phyloP scores from a whole-genome alignment of 2,113 vertebrate species.

The Xenotilapia leptura region DNA sequence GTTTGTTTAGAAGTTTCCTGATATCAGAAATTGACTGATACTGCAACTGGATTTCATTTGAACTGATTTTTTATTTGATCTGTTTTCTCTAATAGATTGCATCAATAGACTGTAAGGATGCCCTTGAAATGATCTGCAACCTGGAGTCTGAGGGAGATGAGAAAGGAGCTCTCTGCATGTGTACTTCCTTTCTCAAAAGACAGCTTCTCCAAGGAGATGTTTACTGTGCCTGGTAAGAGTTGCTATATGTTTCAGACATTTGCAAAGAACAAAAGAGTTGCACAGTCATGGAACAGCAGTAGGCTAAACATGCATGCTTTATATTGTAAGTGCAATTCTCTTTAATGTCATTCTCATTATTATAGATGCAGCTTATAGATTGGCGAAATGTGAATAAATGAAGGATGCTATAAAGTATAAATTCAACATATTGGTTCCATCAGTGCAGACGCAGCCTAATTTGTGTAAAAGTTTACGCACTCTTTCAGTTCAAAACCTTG shows the following conservation, averaged over 20 bases:
- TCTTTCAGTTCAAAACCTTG: background rate
- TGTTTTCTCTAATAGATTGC: constrained; percentile 75
- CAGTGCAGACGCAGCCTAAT: background rate
- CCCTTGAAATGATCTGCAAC: constrained; percentile 99
- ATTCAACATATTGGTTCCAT: background rate
- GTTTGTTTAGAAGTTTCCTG: background rate
- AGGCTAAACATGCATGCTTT: background rate
- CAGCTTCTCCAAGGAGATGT: constrained; percentile 96
- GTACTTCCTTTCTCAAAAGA: constrained; percentile 93
- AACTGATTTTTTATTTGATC: background rate
- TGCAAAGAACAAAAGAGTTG: background rate
- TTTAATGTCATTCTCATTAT: background rate
- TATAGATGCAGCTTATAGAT: background rate
- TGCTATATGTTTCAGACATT: background rate
- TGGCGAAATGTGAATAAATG: background rate
- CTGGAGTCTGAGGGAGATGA: constrained; percentile 97
- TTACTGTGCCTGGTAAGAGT: constrained; percentile 96
- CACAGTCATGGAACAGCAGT: background rate
- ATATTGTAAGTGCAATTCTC: background rate
- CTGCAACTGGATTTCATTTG: background rate
- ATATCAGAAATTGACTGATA: background rate
- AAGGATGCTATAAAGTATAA: background rate
- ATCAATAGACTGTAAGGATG: constrained; percentile 97
- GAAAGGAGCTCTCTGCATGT: constrained; percentile 90
- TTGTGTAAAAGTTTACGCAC: background rate